Percentiles rank a stretch among this genome's conserved stretches.
phyloP scores from a whole-genome alignment of 2,797 vertebrate genomes.

The Eutrigla gurnardus region DNA sequence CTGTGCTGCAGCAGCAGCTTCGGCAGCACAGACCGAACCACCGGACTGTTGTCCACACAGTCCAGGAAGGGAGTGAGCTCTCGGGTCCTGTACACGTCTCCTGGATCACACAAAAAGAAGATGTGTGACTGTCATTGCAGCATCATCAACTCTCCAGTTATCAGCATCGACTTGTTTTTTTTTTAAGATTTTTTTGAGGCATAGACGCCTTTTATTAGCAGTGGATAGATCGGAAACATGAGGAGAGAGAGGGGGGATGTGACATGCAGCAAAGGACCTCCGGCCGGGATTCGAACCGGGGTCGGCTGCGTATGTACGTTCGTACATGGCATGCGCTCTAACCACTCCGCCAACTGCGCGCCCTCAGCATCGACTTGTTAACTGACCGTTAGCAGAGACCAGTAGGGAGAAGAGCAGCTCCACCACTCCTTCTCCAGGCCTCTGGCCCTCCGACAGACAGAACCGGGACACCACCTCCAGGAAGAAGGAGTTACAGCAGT shows the following conservation, averaged over 20 bases:
- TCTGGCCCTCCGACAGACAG: slow-evolving; percentile 73
- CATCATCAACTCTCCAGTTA: neutral
- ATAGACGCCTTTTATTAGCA: no score
- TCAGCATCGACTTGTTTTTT: rapidly evolving
- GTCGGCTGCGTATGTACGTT: no score
- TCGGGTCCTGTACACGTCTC: slow-evolving; percentile 80
- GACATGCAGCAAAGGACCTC: no score
- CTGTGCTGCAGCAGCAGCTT: slow-evolving; percentile 86
- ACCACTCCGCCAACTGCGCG: no score
- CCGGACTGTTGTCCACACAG: slow-evolving; percentile 83
- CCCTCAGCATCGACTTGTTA: rapidly evolving
- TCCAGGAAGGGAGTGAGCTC: slow-evolving; percentile 83
- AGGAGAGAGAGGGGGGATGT: no score
- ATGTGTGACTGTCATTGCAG: neutral
- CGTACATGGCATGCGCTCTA: no score
- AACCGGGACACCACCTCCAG: slow-evolving; percentile 86
- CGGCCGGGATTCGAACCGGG: no score
- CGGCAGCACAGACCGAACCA: slow-evolving; percentile 83
- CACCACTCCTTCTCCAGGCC: slow-evolving; percentile 74
- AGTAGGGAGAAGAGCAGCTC: slow-evolving; percentile 84
- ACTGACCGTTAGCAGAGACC: slow-evolving; percentile 77
- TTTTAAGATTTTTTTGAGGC: no score
- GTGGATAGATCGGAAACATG: no score
- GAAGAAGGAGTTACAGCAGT: slow-evolving; percentile 83
- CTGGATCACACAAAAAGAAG: slow-evolving; percentile 43